Evolutionary conservation across 1,140 invertebrate species (phyloP), one percentile per base, ranked within the genome.

Genomic region (Gonioctena quinquepunctata): DNA sequence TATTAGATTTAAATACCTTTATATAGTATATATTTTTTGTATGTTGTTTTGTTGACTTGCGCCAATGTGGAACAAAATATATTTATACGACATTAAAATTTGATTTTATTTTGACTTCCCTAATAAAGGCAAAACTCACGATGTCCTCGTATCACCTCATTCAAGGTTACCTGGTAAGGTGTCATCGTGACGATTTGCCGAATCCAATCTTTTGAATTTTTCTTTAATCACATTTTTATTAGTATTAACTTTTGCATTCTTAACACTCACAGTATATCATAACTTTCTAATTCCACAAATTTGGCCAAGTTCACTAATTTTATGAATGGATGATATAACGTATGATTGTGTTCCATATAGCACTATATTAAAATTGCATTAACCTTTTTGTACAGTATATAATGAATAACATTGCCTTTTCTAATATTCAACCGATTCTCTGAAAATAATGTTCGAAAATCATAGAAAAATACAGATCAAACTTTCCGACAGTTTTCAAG

Each of bases 21-120:
- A 78, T 76, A 78, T 77, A 76, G 69, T 69, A 74, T 74, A 74
- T 81, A 77, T 81, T 79, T 81, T 81, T 81, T 81, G 73, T 80
- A 76, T 80, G 80, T 81, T 78, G 80, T 81, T 78, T 81, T 81
- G 80, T 80, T 81, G 79, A 81, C 80, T 81, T 81, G 80, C 76
- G 80, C 80, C 80, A 81, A 79, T 80, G 80, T 81, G 80, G 80
- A 81, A 79, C 70, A 76, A 80, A 81, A 81, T 81, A 81, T 81
- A 81, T 81, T 81, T 81, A 80, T 81, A 81, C 74, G 75, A 81
- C 80, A 80, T 54, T 22, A 48, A 22, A 26, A 52, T 22, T 21
- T 42, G 11, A 66, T 54, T 66, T 66, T 66, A 26, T 54, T 66
- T 66, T 49, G 18, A 27, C 52, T 54, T 54, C 52, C 52, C 19